Evolutionary conservation across 2,888 invertebrate genomes (phyloP), one percentile per base, ranked within the genome.

Genomic region (Sceliomorpha sp.): DNA sequence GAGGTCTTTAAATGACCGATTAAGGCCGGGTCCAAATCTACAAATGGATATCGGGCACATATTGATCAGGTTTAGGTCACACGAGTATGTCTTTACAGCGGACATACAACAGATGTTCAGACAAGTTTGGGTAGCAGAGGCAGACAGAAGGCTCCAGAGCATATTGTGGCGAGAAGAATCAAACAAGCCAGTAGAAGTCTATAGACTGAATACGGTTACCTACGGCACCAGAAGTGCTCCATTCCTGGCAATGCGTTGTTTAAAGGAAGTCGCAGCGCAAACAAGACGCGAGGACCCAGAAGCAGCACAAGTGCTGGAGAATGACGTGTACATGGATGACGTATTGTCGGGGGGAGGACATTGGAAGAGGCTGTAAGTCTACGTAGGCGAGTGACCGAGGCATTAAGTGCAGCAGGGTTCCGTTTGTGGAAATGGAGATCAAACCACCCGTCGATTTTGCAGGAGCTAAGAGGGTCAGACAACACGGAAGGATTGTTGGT

Each of bases 281-380:
- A 51, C 63, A 9, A 55, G 62, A 1, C 7, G 9, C 1, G 7
- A 42, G 7, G 60, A 9, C 2, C 62, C 63, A 0, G 7, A 3
- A 6, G 77, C 76, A 3, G 51, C 72, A 0, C 4, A 37, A n/a
- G 50, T 60, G 0, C 12, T 78, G 1, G 12, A 29, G 0, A 14
- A 64, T 0, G 67, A 78, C 13, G 69, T 75, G n/a, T 83, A 84
- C 24, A 74, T 83, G 47, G 58, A 47, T 13, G 47, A 58, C n/a
- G 2, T 39, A 15, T 10, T 58, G n/a, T 47, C 27, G n/a, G 31
- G 47, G 7, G 15, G 39, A 6, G 13, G 4, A 14, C 31, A 2
- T 31, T 36, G 4, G 17, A 14, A 13, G 20, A 13, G 74, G 82
- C 47, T 73, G 75, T 55, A 2, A 17, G 34, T 0, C 12, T 58